A percentile compares a stretch with the other conserved stretches of the same genome.
These are phyloP conservation scores for Dysidea cf. avara DNA, from an alignment of 37 sponge, comb jelly and placozoan genomes.

Conservation along the genomic window DNA sequence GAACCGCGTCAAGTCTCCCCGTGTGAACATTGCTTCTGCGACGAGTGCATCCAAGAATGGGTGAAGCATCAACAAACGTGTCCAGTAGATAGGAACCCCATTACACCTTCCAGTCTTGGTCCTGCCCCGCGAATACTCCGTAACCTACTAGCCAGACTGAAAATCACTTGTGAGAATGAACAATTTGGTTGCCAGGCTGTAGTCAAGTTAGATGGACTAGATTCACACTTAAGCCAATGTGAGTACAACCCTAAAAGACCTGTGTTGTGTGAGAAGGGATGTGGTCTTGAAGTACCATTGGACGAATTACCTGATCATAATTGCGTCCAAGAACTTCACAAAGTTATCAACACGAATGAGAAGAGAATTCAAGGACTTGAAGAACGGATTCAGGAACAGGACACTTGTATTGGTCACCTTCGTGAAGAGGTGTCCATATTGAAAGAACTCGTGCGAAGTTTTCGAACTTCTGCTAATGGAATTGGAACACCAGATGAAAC, in stretches of 20 bases:
- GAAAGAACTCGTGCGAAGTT: slow-evolving; percentile 73
- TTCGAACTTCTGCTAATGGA: slow-evolving; percentile 40
- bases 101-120: slow-evolving; percentile 68
- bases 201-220: slow-evolving; percentile 73
- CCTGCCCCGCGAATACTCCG: slow-evolving; percentile 90
- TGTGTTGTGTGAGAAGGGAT: slow-evolving; percentile 87
- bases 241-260: slow-evolving; percentile 86
- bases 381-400: slow-evolving; percentile 38
- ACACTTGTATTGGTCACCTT: slow-evolving; percentile 8
- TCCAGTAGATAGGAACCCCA: slow-evolving; percentile 83
- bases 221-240: slow-evolving; percentile 75
- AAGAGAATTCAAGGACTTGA: slow-evolving; percentile 30
- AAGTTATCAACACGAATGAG: slow-evolving; percentile 28
- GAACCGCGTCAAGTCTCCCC: slow-evolving; percentile 80
- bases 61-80: slow-evolving; percentile 83
- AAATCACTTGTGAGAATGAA: slow-evolving; percentile 84
- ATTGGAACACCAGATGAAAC: slow-evolving; percentile 53
- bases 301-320: slow-evolving; percentile 85
- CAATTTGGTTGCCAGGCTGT: slow-evolving; percentile 79
- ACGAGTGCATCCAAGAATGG: slow-evolving; percentile 88
- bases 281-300: slow-evolving; percentile 78
- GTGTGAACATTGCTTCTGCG: slow-evolving; percentile 97
- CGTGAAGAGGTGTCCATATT: slow-evolving; percentile 66
- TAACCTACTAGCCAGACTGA: slow-evolving; percentile 83
- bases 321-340: slow-evolving; percentile 66